Evolutionary conservation across 2,888 invertebrate species (phyloP).

Genomic region (Hedychridium roseum): DNA sequence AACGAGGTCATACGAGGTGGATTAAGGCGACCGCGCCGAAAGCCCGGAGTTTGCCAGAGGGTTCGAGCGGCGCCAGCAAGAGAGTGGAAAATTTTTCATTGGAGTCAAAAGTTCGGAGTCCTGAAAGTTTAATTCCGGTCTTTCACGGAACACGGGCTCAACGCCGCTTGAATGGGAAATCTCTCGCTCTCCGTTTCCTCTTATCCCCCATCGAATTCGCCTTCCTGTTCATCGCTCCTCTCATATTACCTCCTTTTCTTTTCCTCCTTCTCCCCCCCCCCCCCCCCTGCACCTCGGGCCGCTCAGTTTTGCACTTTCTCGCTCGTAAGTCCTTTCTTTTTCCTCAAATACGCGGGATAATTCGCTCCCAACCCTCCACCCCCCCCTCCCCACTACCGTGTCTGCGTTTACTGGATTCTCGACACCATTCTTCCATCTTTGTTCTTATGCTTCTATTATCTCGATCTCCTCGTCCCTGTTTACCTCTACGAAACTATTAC

Average conservation of each 20-base stretch:
- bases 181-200: conserved; percentile 28
- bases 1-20: conserved; percentile 5
- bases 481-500: no score
- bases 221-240: conserved; percentile 2
- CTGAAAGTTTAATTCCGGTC: conserved; percentile 46
- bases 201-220: background rate
- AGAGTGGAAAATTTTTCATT: conserved; percentile 43
- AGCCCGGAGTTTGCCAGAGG: conserved; percentile 31
- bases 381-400: no score
- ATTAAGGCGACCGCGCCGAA: conserved; percentile 19
- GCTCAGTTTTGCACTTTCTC: conserved; percentile 1
- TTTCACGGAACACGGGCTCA: conserved; percentile 14
- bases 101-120: conserved; percentile 50
- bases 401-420: no score
- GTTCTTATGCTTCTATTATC: no score
- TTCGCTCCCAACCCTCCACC: no score
- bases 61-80: conserved; percentile 5
- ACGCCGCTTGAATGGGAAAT: conserved; percentile 44
- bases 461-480: no score
- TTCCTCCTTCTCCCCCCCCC: background rate
- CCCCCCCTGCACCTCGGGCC: background rate
- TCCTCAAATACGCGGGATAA: no score
- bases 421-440: background rate
- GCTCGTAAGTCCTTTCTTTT: background rate
- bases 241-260: conserved; percentile 6